Base-by-base conservation (phyloP, 2,888 invertebrate species). In the Melinaea marsaeus region DNA sequence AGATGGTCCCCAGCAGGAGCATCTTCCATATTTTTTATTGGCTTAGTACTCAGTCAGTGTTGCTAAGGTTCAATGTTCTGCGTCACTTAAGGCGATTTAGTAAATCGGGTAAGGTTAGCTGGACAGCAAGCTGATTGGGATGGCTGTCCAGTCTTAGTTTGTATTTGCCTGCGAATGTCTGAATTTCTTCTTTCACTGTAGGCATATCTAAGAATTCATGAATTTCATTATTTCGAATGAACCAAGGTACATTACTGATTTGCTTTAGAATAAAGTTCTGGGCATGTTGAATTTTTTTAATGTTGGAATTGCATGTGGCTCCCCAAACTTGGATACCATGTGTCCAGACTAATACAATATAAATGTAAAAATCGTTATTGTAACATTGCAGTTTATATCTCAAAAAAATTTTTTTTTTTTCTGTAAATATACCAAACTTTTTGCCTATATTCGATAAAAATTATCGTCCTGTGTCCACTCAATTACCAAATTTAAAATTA, bases 281-380 rank as follows among this genome's bases (percentile, higher is more conserved):
- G 47, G n/a, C 11, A n/a, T 2, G 0, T 47, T 47, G 47, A n/a
- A 9, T 11, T n/a, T n/a, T 47, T 47, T 47, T 4, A 2, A n/a
- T 2, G 47, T 11, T 47, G 11, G 47, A 47, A n/a, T 47, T 47
- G 47, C 5, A n/a, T 11, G 47, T n/a, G 13, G 47, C 11, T 47
- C 65, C 62, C 62, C 55, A 60, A 2, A 65, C 60, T 45, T 63
- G 57, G 9, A 62, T n/a, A 5, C 55, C 62, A 45, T 63, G 45
- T 33, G 7, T 47, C 48, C 34, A 9, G 4, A 51, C 11, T 13
- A 4, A 22, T 58, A 9, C 13, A 58, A 3, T 2, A 11, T 22
- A 13, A 42, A 13, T 7, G 5, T 45, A 2, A 7, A 13, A 9
- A 46, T 46, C 3, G 13, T 46, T 13, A n/a, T 46, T n/a, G n/a